phyloP scores from a whole-genome alignment of 2,888 invertebrate genomes.

The Limulus polyphemus region DNA sequence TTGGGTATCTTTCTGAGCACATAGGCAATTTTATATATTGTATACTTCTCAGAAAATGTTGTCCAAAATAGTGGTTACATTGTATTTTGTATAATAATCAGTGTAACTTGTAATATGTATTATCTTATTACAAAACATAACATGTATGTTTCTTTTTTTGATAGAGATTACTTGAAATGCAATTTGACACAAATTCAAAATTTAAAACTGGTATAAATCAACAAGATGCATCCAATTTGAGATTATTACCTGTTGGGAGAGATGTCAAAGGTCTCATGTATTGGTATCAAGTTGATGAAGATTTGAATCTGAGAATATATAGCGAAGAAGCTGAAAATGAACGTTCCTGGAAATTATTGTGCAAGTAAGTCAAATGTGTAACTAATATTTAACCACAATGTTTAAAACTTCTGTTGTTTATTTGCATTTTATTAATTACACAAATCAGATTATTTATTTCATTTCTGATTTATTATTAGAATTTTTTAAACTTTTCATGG shows the following conservation, averaged over 20 bases:
- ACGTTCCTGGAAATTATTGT: slow-evolving; percentile 74
- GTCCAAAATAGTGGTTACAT: no score
- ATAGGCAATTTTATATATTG: no score
- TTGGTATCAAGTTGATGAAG: slow-evolving; percentile 78
- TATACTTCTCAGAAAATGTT: no score
- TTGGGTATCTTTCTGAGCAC: no score
- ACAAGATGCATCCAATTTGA: slow-evolving; percentile 60
- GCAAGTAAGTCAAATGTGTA: slow-evolving; percentile 48
- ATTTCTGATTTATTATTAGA: no score
- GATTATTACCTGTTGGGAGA: slow-evolving; percentile 76
- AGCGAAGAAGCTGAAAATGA: slow-evolving; percentile 94
- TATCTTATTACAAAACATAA: background rate
- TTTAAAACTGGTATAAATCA: slow-evolving; percentile 55
- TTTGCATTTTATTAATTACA: slow-evolving; percentile 2
- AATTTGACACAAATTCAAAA: slow-evolving; percentile 85
- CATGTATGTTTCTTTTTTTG: slow-evolving; percentile 26
- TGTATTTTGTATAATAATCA: no score
- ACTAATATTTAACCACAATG: background rate
- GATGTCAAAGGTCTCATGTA: slow-evolving; percentile 84
- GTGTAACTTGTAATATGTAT: no score
- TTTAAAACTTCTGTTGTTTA: slow-evolving; percentile 11
- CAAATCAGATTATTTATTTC: background rate
- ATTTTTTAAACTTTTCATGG: no score
- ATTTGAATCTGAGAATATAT: slow-evolving; percentile 79
- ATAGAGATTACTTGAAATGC: slow-evolving; percentile 76